These are phyloP conservation scores for Drosophila biarmipes DNA, from an alignment of 1,140 invertebrate genomes.

Conservation along the genomic window DNA sequence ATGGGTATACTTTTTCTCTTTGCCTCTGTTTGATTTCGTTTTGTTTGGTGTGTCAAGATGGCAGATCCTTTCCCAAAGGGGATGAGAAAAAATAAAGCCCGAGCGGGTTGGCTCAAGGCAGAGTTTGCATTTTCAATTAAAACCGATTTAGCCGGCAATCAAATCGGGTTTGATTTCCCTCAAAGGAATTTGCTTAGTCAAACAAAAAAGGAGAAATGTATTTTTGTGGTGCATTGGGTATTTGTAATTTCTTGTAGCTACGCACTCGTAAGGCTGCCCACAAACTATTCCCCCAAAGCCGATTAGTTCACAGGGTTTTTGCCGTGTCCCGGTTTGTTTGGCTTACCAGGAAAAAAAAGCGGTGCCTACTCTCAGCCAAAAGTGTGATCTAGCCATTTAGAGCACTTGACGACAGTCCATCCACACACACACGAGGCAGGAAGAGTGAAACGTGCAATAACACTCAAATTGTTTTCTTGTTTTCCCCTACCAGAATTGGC, in stretches of 20 bases:
- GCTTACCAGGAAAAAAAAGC: conserved; percentile 17
- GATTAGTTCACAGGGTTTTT: conserved; percentile 42
- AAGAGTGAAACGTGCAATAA: conserved; percentile 51
- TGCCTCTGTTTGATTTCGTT: conserved; percentile 2
- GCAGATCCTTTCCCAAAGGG: conserved; percentile 8
- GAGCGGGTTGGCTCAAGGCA: conserved; percentile 38
- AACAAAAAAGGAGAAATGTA: conserved; percentile 29
- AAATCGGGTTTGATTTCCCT: conserved; percentile 47
- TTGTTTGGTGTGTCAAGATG: conserved; percentile 37
- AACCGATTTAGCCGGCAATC: conserved; percentile 50
- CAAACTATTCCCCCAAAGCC: conserved; percentile 44
- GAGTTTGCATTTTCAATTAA: conserved; percentile 68
- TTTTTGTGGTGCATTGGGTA: conserved; percentile 36
- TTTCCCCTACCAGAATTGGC: conserved; percentile 32
- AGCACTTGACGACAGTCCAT: conserved; percentile 43
- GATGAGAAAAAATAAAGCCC: conserved; percentile 7
- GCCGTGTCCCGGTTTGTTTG: conserved; percentile 37
- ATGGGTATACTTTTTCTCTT: conserved; percentile 13
- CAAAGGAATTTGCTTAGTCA: conserved; percentile 25
- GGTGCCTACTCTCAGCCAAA: conserved; percentile 13
- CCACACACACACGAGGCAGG: conserved; percentile 11
- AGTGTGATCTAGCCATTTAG: conserved; percentile 49
- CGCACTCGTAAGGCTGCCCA: not conserved
- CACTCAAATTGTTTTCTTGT: conserved; percentile 50
- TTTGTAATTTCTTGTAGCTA: conserved; percentile 26